Evolutionary conservation across 2,888 invertebrate species (phyloP), one percentile per base, ranked within the genome.

Genomic region (Eristalis intricaria): DNA sequence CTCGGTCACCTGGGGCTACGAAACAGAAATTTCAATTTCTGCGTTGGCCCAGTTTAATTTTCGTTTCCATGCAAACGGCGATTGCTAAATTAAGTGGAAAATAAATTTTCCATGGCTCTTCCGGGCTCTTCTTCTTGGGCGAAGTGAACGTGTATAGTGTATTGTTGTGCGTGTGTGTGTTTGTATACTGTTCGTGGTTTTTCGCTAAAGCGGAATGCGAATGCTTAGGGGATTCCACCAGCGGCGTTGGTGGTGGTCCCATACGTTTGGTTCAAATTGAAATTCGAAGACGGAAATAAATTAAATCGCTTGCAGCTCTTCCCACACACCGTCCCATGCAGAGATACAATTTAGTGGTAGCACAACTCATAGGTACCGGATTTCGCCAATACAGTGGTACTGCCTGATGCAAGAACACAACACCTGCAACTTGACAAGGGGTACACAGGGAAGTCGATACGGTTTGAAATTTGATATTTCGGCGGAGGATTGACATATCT

Each of bases 1-100:
- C 66, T 69, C 73, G 66, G 15, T 78, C 86, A 86, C 83, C 86
- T 87, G 83, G 70, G 80, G 76, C 76, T 22, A 71, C 65, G 69
- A 76, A 75, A 77, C 68, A 63, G 50, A 83, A 83, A 71, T 87
- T 87, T 87, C 83, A 83, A 87, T 83, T 83, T 79, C 68, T 63
- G 35, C 61, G 60, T 74, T 69, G 63, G 77, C 74, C 64, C 40
- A 63, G 63, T 79, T 66, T 83, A 64, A 75, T 68, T 71, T 79
- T 71, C 64, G n/a, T 35, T 40, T 23, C 40, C 22, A 56, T 40
- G 56, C 58, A 77, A 61, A 82, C 74, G 74, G 73, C 74, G 65
- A 82, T 81, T 77, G 81, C 43, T 29, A 61, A 68, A 81, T 81
- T 85, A 69, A 85, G 73, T 73, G 60, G 77, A 81, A 81, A 77